phyloP scores from a whole-genome alignment of 2,797 vertebrate species.

The Eospalax fontanierii region DNA sequence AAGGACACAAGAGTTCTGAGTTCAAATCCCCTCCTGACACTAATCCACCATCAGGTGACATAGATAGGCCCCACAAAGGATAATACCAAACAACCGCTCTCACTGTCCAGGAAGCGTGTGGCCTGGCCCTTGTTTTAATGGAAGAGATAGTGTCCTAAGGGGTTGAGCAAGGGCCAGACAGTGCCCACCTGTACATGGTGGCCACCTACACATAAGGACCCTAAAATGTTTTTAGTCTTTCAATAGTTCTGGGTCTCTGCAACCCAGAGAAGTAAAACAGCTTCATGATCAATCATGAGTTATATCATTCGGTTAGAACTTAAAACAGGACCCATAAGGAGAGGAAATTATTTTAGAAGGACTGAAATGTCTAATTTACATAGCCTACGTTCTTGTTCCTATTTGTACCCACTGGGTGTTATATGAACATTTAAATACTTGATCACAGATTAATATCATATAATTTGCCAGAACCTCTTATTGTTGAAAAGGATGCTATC shows the following conservation, averaged over 20 bases:
- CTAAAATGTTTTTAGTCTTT: background rate
- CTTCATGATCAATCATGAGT: background rate
- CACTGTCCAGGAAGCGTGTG: no score
- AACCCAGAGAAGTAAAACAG: background rate
- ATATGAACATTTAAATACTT: constrained; percentile 65
- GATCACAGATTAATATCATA: constrained; percentile 39
- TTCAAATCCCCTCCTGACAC: background rate
- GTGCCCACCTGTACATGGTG: no score
- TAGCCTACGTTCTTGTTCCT: constrained; percentile 63
- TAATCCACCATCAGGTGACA: background rate
- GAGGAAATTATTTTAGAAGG: constrained; percentile 69
- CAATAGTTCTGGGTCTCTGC: background rate
- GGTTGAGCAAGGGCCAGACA: no score
- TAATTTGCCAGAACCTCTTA: background rate
- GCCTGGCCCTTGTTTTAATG: background rate
- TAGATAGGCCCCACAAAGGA: background rate
- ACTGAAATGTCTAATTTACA: constrained; percentile 82
- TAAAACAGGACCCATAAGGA: constrained; percentile 73
- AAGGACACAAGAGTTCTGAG: background rate
- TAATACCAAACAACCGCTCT: background rate
- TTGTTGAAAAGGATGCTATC: constrained; percentile 1
- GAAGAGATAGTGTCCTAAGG: rapidly evolving
- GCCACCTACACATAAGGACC: background rate
- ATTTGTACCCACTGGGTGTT: constrained; percentile 46
- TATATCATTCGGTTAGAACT: background rate